Base-by-base conservation (phyloP, 2,113 vertebrate genomes). In the Macquaria ambigua region DNA sequence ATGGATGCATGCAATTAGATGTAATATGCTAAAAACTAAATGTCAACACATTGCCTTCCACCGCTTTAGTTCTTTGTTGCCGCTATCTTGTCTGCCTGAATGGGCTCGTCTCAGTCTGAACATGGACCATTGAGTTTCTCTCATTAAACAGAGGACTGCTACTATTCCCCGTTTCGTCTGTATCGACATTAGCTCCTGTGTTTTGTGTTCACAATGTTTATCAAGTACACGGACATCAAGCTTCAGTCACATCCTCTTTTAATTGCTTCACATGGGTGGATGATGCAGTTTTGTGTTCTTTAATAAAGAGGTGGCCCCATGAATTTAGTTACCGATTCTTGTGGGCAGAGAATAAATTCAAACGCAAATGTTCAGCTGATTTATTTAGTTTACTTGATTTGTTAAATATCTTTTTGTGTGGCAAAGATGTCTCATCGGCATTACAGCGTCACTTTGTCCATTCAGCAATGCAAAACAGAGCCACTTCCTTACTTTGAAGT, bases 1-100 rank as follows among this genome's bases (percentile, higher is more conserved):
- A 92, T 92, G 91, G 90, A 92, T 89, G 88, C 83, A 77, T 77
- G 84, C 86, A 88, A 85, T 92, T 85, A 90, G 81, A 79, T 78
- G 78, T 90, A 82, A 90, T 83, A 83, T 62, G 68, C 82, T 83
- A 72, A 78, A 84, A 90, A 81, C 79, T 46, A 93, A 93, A 94
- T 92, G 90, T 78, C 93, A 88, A 89, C 79, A 88, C 72, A 50
- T 77, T 64, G 80, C 74, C 84, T 62, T 87, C 80, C 70, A 56
- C 34, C 70, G 87, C 70, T 68, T 76, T 59, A 83, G 84, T 59
- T 74, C 78, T 86, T 90, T 89, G 81, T 81, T 71, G 84, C 84
- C 0, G 18, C 73, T 80, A 52, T 91, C 70, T 81, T 67, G 63
- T 88, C 81, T 89, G 91, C 77, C 78, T 90, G 85, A 89, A 81